These are phyloP conservation scores for Sphenodon punctatus DNA, from an alignment of 2,797 vertebrate genomes.

Conservation along the genomic window DNA sequence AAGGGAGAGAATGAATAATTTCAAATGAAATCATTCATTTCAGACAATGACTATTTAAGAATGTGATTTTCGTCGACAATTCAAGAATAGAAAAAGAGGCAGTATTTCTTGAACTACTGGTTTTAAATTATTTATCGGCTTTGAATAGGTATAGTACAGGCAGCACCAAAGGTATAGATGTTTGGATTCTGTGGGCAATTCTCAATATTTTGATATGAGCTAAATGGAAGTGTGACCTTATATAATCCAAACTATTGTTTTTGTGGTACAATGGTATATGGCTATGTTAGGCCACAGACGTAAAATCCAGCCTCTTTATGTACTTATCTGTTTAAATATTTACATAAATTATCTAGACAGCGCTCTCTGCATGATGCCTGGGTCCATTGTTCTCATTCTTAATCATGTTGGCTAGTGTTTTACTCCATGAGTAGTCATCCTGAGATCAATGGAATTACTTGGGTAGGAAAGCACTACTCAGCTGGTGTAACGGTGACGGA, in stretches of 20 bases:
- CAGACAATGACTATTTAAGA: not conserved
- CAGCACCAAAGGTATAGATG: not conserved
- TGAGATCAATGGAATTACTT: slow-evolving; percentile 17
- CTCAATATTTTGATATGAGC: not conserved
- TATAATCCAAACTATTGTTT: not conserved
- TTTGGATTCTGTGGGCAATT: not conserved
- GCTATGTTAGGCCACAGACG: not conserved
- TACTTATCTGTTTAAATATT: slow-evolving; percentile 39
- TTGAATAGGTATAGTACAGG: not conserved
- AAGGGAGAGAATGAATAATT: no score
- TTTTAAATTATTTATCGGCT: not conserved
- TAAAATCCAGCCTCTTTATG: not conserved
- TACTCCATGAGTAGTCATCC: not conserved
- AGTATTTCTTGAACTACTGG: not conserved
- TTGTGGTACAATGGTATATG: not conserved
- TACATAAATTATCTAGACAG: slow-evolving; percentile 19
- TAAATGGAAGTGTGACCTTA: not conserved
- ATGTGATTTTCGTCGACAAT: not conserved
- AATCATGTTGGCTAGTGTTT: not conserved
- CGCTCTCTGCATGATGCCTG: slow-evolving; percentile 26
- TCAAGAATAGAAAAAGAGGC: not conserved
- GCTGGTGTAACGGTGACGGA: not conserved
- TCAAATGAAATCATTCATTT: not conserved
- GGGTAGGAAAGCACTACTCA: not conserved
- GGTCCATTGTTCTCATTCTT: not conserved